phyloP scores from a whole-genome alignment of 2,113 vertebrate species.

The Megaceryle torquata region DNA sequence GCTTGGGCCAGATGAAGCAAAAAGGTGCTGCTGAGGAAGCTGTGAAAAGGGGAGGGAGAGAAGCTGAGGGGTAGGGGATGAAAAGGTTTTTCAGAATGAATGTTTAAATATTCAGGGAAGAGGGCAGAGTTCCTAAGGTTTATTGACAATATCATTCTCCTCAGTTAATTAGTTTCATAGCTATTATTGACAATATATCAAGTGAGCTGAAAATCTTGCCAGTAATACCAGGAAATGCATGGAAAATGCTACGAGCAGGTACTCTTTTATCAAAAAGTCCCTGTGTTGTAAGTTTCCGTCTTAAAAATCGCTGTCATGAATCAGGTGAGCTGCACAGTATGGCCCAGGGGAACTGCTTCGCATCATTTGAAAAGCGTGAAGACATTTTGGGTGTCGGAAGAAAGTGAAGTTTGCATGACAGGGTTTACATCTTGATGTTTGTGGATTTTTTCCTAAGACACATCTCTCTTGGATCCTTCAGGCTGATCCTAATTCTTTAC shows the following conservation, averaged over 20 bases:
- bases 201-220: neutral
- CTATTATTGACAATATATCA: constrained; percentile 43
- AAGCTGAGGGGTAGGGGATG: neutral
- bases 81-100: neutral
- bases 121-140: constrained; percentile 44
- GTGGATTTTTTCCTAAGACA: neutral
- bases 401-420: neutral
- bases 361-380: neutral
- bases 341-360: neutral
- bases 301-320: neutral
- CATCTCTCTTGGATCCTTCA: neutral
- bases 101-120: constrained; percentile 2
- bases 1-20: neutral
- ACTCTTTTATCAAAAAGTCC: neutral
- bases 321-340: neutral
- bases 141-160: constrained; percentile 58
- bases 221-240: neutral
- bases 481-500: neutral
- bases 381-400: neutral
- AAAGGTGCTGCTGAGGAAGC: neutral
- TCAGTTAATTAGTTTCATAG: constrained; percentile 62
- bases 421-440: neutral
- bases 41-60: neutral
- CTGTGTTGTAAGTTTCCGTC: neutral
- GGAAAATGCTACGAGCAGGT: neutral